Evolutionary conservation across 2,113 vertebrate species (phyloP).

Genomic region (Oenanthe melanoleuca): DNA sequence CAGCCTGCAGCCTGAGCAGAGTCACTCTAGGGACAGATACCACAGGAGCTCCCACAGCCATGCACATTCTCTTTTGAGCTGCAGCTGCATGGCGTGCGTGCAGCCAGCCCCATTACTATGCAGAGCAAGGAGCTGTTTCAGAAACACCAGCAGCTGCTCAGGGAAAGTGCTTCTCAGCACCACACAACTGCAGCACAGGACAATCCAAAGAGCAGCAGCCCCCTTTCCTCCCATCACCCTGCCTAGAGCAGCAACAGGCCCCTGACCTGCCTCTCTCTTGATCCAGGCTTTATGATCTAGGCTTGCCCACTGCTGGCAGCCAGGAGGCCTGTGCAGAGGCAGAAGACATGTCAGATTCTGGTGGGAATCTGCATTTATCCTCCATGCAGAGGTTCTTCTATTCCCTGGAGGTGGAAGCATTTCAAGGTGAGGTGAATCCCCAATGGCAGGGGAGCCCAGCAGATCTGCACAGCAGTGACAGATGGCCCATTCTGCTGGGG

Average conservation of each 20-base stretch:
- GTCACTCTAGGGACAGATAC: neutral
- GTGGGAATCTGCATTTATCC: neutral
- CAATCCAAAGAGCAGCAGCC: neutral
- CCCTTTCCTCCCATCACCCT: neutral
- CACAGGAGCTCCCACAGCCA: neutral
- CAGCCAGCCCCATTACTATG: conserved; percentile 16
- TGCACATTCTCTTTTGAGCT: neutral
- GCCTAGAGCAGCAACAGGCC: neutral
- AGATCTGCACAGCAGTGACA: neutral
- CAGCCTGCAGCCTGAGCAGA: neutral
- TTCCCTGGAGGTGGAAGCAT: neutral
- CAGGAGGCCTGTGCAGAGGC: neutral
- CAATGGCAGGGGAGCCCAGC: accelerated
- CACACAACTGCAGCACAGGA: accelerated
- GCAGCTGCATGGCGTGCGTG: neutral
- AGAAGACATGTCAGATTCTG: neutral
- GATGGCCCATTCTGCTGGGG: neutral
- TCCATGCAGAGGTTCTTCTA: accelerated
- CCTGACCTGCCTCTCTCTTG: neutral
- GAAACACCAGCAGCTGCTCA: neutral
- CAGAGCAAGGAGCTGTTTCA: neutral
- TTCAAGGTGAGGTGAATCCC: neutral
- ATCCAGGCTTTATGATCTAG: neutral
- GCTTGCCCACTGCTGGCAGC: neutral
- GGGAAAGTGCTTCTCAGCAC: neutral